A percentile compares a stretch with the other conserved stretches of the same genome.
Evolutionary conservation across 1,140 invertebrate genomes (phyloP).

Genomic region (Musca domestica): DNA sequence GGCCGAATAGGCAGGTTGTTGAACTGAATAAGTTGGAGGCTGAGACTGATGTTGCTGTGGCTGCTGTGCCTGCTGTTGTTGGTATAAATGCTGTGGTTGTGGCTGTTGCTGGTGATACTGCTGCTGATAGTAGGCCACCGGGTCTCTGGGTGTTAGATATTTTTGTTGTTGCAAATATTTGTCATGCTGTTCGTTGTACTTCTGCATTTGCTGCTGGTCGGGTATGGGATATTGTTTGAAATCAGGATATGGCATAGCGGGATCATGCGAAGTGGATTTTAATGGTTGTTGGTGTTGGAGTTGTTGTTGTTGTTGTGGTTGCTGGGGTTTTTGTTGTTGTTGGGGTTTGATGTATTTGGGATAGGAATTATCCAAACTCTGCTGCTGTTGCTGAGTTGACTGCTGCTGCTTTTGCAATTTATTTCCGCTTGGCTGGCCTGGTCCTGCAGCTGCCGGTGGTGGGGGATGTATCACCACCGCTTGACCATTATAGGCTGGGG

Average conservation of each 20-base stretch:
- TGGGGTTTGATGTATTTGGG: constrained; percentile 22
- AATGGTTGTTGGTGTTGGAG: constrained; percentile 30
- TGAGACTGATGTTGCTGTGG: not conserved
- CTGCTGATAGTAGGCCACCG: not conserved
- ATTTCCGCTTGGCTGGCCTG: not conserved
- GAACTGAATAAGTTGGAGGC: not conserved
- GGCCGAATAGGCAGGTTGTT: constrained; percentile 1
- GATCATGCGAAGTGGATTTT: constrained; percentile 31
- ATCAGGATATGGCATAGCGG: not conserved
- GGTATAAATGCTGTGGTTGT: not conserved
- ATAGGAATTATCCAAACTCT: not conserved
- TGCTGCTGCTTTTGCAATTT: constrained; percentile 5
- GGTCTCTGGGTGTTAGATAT: constrained; percentile 14
- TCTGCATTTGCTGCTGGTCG: constrained; percentile 34
- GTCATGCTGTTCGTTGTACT: constrained; percentile 11
- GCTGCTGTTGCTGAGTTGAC: not conserved
- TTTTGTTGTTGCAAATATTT: constrained; percentile 16
- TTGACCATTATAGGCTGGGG: constrained; percentile 37
- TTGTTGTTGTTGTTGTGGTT: constrained; percentile 28
- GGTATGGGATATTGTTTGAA: constrained; percentile 34
- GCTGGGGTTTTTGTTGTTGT: not conserved
- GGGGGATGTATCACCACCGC: constrained; percentile 22
- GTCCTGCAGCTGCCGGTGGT: not conserved
- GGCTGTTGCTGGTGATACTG: not conserved
- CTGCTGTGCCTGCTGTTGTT: not conserved